These are phyloP conservation scores for Cydia strobilella DNA, from an alignment of 1,140 invertebrate species.

Conservation along the genomic window DNA sequence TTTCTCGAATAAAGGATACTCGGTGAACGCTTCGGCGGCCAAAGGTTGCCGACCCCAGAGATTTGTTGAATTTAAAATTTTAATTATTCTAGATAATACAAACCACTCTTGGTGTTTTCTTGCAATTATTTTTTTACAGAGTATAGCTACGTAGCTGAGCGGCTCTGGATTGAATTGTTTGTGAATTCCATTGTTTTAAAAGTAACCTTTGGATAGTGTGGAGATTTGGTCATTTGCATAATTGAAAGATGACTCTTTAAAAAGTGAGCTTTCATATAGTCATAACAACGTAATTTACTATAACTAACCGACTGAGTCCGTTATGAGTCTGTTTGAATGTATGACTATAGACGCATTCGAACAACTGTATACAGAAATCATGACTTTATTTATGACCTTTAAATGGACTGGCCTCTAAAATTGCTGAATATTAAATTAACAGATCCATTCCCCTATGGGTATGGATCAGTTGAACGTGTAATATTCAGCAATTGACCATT, in stretches of 20 bases:
- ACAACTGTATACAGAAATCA: no score
- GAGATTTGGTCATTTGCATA: not conserved
- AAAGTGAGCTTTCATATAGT: not conserved
- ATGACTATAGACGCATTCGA: no score
- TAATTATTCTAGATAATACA: constrained; percentile 27
- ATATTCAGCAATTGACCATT: no score
- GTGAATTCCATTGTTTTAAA: constrained; percentile 23
- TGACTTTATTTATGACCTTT: no score
- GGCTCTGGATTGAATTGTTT: not conserved
- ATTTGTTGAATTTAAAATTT: constrained; percentile 12
- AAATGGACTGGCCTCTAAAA: no score
- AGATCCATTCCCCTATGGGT: no score
- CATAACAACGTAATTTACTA: not conserved
- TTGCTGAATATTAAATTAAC: no score
- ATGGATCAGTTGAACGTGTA: no score
- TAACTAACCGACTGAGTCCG: no score
- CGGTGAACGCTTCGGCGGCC: constrained; percentile 43
- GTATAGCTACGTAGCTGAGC: not conserved
- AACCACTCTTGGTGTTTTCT: constrained; percentile 19
- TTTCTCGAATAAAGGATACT: constrained; percentile 42
- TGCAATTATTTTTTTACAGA: not conserved
- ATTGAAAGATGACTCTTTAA: constrained; percentile 13
- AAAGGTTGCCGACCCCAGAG: constrained; percentile 48
- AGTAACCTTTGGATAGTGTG: not conserved
- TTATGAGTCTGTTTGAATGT: no score